These are phyloP conservation scores for Podargus strigoides DNA, from an alignment of 2,797 vertebrate genomes.

Conservation along the genomic window DNA sequence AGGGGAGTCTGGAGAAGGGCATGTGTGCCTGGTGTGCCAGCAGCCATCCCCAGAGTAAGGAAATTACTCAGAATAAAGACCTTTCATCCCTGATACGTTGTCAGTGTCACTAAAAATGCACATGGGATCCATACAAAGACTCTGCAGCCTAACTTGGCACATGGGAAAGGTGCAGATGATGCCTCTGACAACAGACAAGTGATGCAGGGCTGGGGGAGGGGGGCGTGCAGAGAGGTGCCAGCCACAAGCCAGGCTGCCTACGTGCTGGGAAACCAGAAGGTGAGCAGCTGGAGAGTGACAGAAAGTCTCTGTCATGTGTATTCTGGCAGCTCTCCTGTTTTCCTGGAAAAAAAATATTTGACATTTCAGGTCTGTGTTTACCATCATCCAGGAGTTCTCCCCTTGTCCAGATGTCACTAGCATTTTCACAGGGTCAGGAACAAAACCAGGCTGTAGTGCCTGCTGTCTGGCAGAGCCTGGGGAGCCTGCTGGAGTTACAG, in stretches of 20 bases:
- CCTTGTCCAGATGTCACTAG: accelerated
- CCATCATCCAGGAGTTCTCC: background rate
- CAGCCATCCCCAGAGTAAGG: background rate
- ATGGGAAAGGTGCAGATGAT: background rate
- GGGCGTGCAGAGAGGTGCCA: background rate
- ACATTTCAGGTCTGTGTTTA: background rate
- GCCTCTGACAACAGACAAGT: background rate
- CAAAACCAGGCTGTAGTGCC: background rate
- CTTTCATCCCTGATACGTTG: background rate
- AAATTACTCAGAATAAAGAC: background rate
- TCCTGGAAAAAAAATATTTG: background rate
- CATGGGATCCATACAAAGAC: accelerated
- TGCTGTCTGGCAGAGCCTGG: background rate
- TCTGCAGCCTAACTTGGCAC: accelerated
- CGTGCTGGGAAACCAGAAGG: background rate
- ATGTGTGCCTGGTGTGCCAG: background rate
- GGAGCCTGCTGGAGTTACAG: background rate
- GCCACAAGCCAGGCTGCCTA: background rate
- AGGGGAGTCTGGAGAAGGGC: background rate
- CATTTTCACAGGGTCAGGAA: background rate
- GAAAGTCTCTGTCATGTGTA: background rate
- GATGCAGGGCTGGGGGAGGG: too few relatives aligned
- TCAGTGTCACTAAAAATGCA: background rate
- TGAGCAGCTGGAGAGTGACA: background rate
- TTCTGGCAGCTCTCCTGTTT: background rate